A percentile compares a stretch with the other conserved stretches of the same genome.
Evolutionary conservation across 1,140 invertebrate genomes (phyloP).

Genomic region (Aphidius ervi): DNA sequence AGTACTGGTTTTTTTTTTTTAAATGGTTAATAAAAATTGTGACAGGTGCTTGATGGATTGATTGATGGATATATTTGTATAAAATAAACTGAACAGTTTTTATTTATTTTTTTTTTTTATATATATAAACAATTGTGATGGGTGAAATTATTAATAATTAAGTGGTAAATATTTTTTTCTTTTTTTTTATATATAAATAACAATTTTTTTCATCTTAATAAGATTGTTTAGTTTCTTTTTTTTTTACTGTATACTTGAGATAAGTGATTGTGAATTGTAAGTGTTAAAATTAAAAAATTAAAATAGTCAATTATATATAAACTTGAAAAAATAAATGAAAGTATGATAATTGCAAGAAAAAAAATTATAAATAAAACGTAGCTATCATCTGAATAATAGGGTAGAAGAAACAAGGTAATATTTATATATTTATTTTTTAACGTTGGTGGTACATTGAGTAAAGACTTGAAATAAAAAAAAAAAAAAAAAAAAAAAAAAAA

Average conservation of each 20-base stretch:
- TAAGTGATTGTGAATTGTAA: neutral
- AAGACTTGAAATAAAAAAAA: neutral
- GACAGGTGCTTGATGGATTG: too few relatives aligned
- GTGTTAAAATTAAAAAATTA: neutral
- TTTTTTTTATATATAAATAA: too few relatives aligned
- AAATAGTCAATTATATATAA: neutral
- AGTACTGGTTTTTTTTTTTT: neutral
- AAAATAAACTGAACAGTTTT: too few relatives aligned
- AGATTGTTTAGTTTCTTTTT: too few relatives aligned
- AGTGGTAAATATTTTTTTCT: too few relatives aligned
- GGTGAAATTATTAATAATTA: too few relatives aligned
- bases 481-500: conserved; percentile 4
- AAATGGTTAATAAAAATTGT: too few relatives aligned
- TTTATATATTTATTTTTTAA: conserved; percentile 21
- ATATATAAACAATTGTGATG: too few relatives aligned
- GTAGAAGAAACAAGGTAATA: conserved; percentile 24
- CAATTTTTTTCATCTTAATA: too few relatives aligned
- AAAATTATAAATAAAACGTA: conserved; percentile 12
- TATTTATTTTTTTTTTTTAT: too few relatives aligned
- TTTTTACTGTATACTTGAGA: neutral
- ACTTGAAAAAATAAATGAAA: neutral
- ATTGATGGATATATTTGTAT: too few relatives aligned
- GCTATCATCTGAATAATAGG: conserved; percentile 29
- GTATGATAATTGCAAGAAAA: neutral
- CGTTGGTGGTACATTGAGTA: conserved; percentile 12